Conservation (phyloP, 2,888 invertebrate genomes). For the Cerceris ruficornis region DNA sequence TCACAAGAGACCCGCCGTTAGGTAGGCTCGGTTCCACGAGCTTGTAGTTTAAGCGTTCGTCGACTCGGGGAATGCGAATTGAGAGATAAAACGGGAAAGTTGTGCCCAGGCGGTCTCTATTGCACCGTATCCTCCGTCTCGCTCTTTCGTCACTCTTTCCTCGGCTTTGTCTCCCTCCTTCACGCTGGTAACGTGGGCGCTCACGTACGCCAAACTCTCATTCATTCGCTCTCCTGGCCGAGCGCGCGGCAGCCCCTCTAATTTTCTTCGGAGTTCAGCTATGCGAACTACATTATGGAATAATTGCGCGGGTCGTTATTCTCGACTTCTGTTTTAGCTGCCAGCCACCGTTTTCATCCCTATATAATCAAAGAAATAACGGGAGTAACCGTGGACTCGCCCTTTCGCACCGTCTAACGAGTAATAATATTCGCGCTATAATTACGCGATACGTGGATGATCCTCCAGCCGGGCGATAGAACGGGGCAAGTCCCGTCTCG, state of each 20-base stretch:
- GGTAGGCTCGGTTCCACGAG: slow-evolving; percentile 72
- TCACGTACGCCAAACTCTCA: slow-evolving; percentile 66
- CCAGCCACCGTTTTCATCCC: slow-evolving; percentile 59
- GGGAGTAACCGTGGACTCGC: slow-evolving; percentile 31
- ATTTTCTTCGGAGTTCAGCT: slow-evolving; percentile 77
- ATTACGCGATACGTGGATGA: slow-evolving; percentile 20
- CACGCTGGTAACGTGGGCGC: slow-evolving; percentile 29
- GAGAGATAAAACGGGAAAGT: slow-evolving; percentile 79
- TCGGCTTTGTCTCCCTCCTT: slow-evolving; percentile 42
- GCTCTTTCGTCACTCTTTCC: slow-evolving; percentile 42
- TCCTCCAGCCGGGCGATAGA: neutral
- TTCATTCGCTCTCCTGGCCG: slow-evolving; percentile 61
- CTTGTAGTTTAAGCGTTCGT: slow-evolving; percentile 76
- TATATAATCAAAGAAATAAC: slow-evolving; percentile 56
- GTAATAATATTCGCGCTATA: slow-evolving; percentile 45
- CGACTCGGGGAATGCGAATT: slow-evolving; percentile 78
- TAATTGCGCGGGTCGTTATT: slow-evolving; percentile 75
- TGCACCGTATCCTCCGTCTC: slow-evolving; percentile 38
- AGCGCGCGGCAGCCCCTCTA: slow-evolving; percentile 69
- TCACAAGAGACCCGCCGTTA: slow-evolving; percentile 74
- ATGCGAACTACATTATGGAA: slow-evolving; percentile 78
- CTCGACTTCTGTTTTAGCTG: slow-evolving; percentile 67
- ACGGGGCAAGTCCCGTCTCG: neutral
- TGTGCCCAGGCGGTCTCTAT: slow-evolving; percentile 62
- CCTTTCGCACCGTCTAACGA: slow-evolving; percentile 52